Evolutionary conservation across 2,888 invertebrate species (phyloP), one percentile per base, ranked within the genome.

Genomic region (Microchrysa polita): DNA sequence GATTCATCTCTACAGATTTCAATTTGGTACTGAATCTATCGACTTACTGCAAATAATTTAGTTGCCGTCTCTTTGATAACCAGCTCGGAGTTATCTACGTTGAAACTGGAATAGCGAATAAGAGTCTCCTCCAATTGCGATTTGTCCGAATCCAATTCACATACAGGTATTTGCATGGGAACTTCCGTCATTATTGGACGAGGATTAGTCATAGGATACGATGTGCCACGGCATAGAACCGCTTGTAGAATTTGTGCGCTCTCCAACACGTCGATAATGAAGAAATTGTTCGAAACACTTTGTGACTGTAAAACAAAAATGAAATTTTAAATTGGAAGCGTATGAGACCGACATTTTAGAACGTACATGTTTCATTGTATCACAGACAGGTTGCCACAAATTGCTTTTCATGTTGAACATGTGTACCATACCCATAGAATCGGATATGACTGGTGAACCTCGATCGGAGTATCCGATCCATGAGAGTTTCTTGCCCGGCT

Each of bases 21-120:
- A 34, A 34, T 7, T 34, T 34, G 27, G 27, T n/a, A n/a, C n/a
- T n/a, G 27, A 34, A 34, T 34, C 7, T 34, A 34, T 34, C n/a
- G n/a, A 86, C 90, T 88, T 84, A 97, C 93, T 60, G 95, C 95
- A 86, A 97, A 97, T 61, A 96, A 84, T 84, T 95, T 95, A 78
- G 97, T 89, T n/a, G 96, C 89, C 5, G 92, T 89, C 81, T 95
- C 93, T 77, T 92, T 90, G 1, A 91, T 87, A 20, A 88, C 84
- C 82, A 91, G 91, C n/a, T 90, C 89, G 14, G 90, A 88, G 40
- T 90, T 89, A 2, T 89, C 88, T 0, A 88, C 83, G 1, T 88
- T 86, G 79, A 90, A 87, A 77, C 88, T 88, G 40, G 90, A 88
- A 84, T 90, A 88, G 2, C 91, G 88, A 77, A 91, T 88, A 48